Conservation (phyloP, 2,888 invertebrate species). For the Cepaea hortensis region DNA sequence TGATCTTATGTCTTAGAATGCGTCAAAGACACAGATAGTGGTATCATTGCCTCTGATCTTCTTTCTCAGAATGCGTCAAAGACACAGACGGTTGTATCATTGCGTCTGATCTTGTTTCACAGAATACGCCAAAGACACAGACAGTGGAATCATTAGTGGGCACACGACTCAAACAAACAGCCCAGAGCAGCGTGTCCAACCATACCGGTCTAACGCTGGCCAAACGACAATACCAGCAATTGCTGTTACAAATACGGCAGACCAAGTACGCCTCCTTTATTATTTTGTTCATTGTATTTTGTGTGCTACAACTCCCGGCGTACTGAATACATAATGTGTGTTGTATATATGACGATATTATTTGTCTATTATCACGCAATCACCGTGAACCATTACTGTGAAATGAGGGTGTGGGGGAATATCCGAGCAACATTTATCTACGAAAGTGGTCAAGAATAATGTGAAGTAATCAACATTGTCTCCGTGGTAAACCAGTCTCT, state of each 20-base stretch:
- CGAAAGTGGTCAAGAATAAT: too few relatives aligned
- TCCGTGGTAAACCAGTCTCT: too few relatives aligned
- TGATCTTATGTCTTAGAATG: constrained; percentile 9
- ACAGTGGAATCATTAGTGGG: constrained; percentile 40
- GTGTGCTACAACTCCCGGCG: neutral
- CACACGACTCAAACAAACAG: constrained; percentile 34
- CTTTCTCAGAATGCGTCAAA: too few relatives aligned
- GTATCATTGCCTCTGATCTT: neutral
- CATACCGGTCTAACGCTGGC: neutral
- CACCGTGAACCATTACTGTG: too few relatives aligned
- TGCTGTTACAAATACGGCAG: constrained; percentile 5
- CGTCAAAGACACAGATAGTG: constrained; percentile 39
- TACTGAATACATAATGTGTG: too few relatives aligned
- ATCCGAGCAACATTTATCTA: too few relatives aligned
- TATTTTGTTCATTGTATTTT: neutral
- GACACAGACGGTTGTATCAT: too few relatives aligned
- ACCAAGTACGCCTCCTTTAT: constrained; percentile 9
- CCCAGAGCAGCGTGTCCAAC: constrained; percentile 29
- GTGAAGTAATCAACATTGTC: too few relatives aligned
- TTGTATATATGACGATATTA: too few relatives aligned
- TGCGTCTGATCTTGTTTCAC: neutral
- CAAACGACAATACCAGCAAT: constrained; percentile 24
- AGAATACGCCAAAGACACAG: constrained; percentile 39
- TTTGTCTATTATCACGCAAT: too few relatives aligned
- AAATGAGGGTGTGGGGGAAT: too few relatives aligned